Percentiles rank a stretch among this genome's conserved stretches.
Conservation (phyloP, 2,797 vertebrate genomes). For the Heliangelus exortis region DNA sequence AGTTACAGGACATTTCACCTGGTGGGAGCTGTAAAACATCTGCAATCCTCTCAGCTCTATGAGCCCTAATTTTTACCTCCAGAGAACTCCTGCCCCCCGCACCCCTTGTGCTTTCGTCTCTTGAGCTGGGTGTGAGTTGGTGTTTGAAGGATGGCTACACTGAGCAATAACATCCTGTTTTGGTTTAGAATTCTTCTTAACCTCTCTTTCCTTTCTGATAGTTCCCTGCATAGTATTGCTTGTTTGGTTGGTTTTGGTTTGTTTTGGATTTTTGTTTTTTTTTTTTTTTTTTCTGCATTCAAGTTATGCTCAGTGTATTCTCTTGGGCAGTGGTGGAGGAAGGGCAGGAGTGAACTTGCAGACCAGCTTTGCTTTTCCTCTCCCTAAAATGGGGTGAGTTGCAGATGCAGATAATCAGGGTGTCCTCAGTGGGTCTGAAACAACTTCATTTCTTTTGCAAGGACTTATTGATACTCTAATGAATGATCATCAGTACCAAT, state of each 20-base stretch:
- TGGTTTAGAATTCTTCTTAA: not conserved
- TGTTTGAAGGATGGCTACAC: not conserved
- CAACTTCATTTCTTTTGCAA: fast-evolving
- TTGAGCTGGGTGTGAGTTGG: fast-evolving
- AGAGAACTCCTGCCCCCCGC: fast-evolving
- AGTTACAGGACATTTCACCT: not conserved
- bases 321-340: not conserved
- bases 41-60: fast-evolving
- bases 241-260: no score
- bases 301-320: not conserved
- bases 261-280: no score
- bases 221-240: not conserved
- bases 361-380: not conserved
- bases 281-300: fast-evolving
- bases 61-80: not conserved
- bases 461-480: no score
- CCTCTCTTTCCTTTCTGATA: not conserved
- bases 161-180: conserved; percentile 67
- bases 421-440: fast-evolving
- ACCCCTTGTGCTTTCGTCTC: fast-evolving
- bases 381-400: not conserved
- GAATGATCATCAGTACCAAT: fast-evolving
- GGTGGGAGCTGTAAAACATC: not conserved
- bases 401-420: fast-evolving
- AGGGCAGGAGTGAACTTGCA: not conserved